Evolutionary conservation across 2,113 vertebrate species (phyloP), one percentile per base, ranked within the genome.

Genomic region (Epinephelus cyanopodus): DNA sequence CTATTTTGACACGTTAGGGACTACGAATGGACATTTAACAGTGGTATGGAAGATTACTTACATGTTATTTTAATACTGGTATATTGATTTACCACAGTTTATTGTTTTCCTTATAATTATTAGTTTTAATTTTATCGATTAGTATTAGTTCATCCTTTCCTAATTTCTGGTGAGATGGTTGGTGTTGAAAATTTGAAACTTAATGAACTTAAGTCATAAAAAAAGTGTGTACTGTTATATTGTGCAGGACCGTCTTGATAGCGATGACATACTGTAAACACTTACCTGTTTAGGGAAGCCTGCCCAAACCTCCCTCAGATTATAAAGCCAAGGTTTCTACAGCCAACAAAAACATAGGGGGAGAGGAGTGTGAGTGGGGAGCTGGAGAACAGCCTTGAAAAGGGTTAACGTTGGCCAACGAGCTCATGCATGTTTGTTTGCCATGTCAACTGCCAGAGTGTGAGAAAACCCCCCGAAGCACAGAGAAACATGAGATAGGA

Each of bases 241-340:
- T 29, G 7, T 25, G 21, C 2, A 69, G 63, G 48, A n/a, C 15
- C 15, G 50, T 57, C 3, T 27, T 50, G 15, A 37, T 21, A 42
- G 21, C 13, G 53, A 63, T 79, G 47, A 4, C 19, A 82, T 57
- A 29, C 29, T 29, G 29, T 29, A 85, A 48, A 6, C 9, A 57
- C 92, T 89, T 89, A 98, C 98, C 87, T 99, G 98, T 85, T 95
- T 97, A 0, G 98, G 98, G 73, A 97, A 99, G 76, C 91, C 96
- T 42, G 91, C 94, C 97, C 97, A 99, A 61, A 97, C 96, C 67
- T 97, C 95, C 91, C 91, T 96, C 1, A 98, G 93, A 90, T 98
- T 95, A 84, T 98, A 96, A 66, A 97, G 90, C 98, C 98, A 99
- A 1, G 98, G 97, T 96, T 99, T 99, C 98, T 99, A 90, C 58